Percentiles rank a stretch among this genome's conserved stretches.
phyloP scores from a whole-genome alignment of 2,888 invertebrate genomes.

The Melipona beecheii region DNA sequence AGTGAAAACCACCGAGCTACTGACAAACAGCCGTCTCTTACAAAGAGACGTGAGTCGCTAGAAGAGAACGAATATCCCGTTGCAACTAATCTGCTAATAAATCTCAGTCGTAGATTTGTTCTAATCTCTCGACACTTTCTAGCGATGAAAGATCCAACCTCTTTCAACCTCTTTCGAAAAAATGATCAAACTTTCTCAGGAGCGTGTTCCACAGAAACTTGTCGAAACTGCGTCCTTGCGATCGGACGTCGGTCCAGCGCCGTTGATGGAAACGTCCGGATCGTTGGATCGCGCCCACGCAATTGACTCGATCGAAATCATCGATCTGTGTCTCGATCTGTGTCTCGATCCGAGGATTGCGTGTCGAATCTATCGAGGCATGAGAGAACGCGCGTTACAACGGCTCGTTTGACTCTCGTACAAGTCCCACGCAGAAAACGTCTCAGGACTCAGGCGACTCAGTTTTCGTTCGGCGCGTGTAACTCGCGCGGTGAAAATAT shows the following conservation, averaged over 20 bases:
- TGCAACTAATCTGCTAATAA: background rate
- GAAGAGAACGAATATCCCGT: background rate
- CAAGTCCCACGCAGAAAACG: slow-evolving; percentile 62
- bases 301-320: background rate
- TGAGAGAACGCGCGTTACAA: slow-evolving; percentile 40
- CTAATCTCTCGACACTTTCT: background rate
- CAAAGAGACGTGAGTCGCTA: no score
- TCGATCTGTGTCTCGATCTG: slow-evolving; percentile 33
- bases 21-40: background rate
- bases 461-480: slow-evolving; percentile 52
- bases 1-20: background rate
- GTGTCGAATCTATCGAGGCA: slow-evolving; percentile 27
- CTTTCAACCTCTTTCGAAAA: background rate
- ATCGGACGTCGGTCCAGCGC: background rate
- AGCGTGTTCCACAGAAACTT: background rate
- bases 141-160: background rate
- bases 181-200: background rate
- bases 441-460: slow-evolving; percentile 53
- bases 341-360: slow-evolving; percentile 28
- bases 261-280: background rate
- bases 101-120: background rate
- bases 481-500: slow-evolving; percentile 42
- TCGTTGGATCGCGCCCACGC: background rate
- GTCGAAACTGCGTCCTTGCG: background rate
- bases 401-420: slow-evolving; percentile 57